Base-by-base conservation (phyloP, 1,140 invertebrate genomes). In the Rhagoletis zephyria region DNA sequence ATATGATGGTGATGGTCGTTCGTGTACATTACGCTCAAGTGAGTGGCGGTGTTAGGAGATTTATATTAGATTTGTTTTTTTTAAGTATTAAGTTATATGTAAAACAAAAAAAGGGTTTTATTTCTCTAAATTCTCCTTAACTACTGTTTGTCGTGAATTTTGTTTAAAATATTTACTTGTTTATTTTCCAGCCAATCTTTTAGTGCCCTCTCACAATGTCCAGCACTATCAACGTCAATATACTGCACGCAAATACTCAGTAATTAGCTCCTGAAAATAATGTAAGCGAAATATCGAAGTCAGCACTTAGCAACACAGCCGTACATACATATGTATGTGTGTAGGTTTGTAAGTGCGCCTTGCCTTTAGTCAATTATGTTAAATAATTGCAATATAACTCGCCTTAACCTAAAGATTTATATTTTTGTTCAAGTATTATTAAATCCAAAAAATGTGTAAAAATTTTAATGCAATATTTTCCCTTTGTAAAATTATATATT, bases 1-100 rank as follows among this genome's bases (percentile, higher is more conserved):
- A 12, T 97, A 96, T 92, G 94, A 95, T 12, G 98, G 98, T 40
- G 96, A 99, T 91, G 98, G 98, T 0, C 94, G 95, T 89, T 93
- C 94, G 9, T 98, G 97, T 91, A 94, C 95, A 87, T 93, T 94
- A 77, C 94, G 95, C 48, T 10, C 74, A 81, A 48, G 74, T 81
- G 19, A 81, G 74, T 56, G 74, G 9, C 9, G 51, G 51, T 5
- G 51, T 56, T 56, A 10, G 51, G 51, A 56, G 51, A 7, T 56
- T 56, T 56, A 10, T 56, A 30, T 30, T 30, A 30, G 30, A 30
- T 30, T 0, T 30, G 30, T 30, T 30, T 30, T 30, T 30, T 30
- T 30, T 30, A 30, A 30, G 30, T 30, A 30, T 30, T 30, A 30
- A 30, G 16, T 45, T 40, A 42, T 70, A 42, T 45, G 16, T 0